A percentile compares a stretch with the other conserved stretches of the same genome.
These are phyloP conservation scores for Sitophilus oryzae DNA, from an alignment of 1,140 invertebrate species.

Conservation along the genomic window DNA sequence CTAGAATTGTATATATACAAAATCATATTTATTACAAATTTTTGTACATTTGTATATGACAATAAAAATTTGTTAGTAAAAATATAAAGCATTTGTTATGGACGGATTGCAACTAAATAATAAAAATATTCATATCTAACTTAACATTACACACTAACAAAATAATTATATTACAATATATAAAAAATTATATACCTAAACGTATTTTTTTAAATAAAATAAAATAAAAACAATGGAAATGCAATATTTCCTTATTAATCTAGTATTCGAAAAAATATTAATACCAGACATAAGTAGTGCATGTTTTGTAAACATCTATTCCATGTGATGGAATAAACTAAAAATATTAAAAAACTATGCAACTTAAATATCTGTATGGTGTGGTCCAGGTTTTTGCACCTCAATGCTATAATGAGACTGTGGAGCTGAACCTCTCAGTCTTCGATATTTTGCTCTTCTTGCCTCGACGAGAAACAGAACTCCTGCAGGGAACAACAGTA, in stretches of 20 bases:
- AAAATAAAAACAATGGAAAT: no score
- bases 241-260: no score
- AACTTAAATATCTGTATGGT: constrained; percentile 52
- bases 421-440: constrained; percentile 55
- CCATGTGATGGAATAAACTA: no score
- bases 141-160: constrained; percentile 10
- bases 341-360: no score
- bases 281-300: no score
- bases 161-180: background rate
- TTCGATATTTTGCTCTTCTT: constrained; percentile 64
- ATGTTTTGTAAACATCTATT: no score
- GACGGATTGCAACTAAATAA: constrained; percentile 12
- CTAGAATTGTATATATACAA: background rate
- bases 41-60: constrained; percentile 12
- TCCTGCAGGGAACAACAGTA: constrained; percentile 66
- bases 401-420: constrained; percentile 54
- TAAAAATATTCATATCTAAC: background rate
- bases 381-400: constrained; percentile 40
- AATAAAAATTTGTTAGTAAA: constrained; percentile 15
- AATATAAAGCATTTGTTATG: constrained; percentile 14
- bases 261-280: no score
- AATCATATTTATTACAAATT: constrained; percentile 18
- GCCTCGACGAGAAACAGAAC: constrained; percentile 77
- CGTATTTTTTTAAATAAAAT: background rate
- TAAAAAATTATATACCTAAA: background rate